Evolutionary conservation across 2,113 vertebrate genomes (phyloP), one percentile per base, ranked within the genome.

Genomic region (Fulmarus glacialis): DNA sequence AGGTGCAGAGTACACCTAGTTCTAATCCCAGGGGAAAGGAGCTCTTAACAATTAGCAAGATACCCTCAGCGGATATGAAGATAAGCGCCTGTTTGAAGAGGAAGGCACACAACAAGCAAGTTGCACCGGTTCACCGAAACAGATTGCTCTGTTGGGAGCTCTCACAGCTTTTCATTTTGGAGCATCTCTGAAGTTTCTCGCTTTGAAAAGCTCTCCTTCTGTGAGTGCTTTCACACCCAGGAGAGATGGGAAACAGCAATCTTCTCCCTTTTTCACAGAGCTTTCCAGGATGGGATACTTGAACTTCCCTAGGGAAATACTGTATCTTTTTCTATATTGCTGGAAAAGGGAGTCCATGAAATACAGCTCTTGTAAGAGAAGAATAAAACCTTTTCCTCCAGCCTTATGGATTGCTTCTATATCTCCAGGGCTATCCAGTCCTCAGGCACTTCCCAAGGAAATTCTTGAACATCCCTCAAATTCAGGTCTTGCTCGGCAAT

Each of bases 341-440:
- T 66, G 19, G 29, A 32, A 77, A 8, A 40, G 2, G 0, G 0
- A 71, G 12, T 11, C 34, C 32, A 29, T 43, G 38, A 47, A 90
- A 70, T 17, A 14, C 18, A 83, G 32, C 29, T 87, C 9, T 24
- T 38, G 5, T 21, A 53, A 63, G 10, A 55, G 4, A 53, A 4
- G 12, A 8, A n/a, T 20, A 29, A 85, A 75, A 36, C 14, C 19
- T 47, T 34, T 64, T 67, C 12, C 23, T 55, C 11, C 30, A 72
- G 34, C 12, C 55, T 64, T 52, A 88, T 22, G 36, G 15, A 8
- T 15, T 52, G 36, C 15, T 64, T 22, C 29, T 55, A 18, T 85
- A 9, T 12, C 40, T 52, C 18, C 27, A 56, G 58, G 32, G 26
- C 29, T 55, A 43, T 26, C 58, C 21, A 82, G 27, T 21, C 13